A percentile compares a stretch with the other conserved stretches of the same genome.
These are phyloP conservation scores for Oreochromis mossambicus DNA, from an alignment of 2,797 vertebrate species.

Conservation along the genomic window DNA sequence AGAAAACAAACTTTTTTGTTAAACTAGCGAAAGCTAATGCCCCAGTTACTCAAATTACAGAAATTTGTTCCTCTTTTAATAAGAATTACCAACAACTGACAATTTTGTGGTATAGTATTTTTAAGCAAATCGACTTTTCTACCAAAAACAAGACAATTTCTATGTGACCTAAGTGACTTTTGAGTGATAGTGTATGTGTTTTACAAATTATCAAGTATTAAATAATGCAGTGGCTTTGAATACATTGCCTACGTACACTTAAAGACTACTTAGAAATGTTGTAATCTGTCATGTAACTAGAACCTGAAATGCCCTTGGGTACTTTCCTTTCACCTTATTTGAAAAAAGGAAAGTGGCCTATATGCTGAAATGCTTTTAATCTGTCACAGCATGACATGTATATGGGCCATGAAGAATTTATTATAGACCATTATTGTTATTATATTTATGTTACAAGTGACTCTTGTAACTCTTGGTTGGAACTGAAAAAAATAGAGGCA, in stretches of 20 bases:
- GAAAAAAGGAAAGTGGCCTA: neutral
- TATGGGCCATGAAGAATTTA: neutral
- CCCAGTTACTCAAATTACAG: neutral
- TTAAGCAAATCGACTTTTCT: neutral
- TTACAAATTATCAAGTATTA: neutral
- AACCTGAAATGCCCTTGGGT: neutral
- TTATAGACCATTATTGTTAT: neutral
- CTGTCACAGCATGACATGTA: slow-evolving; percentile 5
- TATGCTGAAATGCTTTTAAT: slow-evolving; percentile 29
- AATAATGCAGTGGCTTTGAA: neutral
- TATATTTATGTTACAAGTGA: neutral
- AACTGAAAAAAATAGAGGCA: neutral
- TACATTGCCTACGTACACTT: neutral
- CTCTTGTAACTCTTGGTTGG: neutral
- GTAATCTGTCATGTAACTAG: neutral
- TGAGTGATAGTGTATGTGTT: neutral
- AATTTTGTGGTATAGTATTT: neutral
- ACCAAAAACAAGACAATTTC: neutral
- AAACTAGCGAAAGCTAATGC: neutral
- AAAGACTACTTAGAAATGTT: neutral
- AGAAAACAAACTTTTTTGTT: neutral
- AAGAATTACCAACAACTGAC: neutral
- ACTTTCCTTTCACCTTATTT: neutral
- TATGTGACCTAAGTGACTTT: neutral
- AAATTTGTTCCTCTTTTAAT: neutral